Evolutionary conservation across 2,888 invertebrate species (phyloP).

Genomic region (Nomada goodeniana): DNA sequence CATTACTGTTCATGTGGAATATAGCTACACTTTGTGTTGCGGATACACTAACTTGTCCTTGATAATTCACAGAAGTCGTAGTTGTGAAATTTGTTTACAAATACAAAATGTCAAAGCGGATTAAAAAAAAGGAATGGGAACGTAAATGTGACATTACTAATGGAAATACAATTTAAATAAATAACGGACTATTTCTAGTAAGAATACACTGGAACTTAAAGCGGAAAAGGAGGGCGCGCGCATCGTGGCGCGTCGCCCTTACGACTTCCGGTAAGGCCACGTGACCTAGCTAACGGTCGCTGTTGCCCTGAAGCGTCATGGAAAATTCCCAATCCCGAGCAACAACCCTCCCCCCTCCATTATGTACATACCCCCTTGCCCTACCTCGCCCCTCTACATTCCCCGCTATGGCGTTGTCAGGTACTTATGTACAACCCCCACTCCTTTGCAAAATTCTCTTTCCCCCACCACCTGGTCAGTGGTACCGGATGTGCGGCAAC

Average conservation of each 20-base stretch:
- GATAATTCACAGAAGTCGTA: conserved; percentile 4
- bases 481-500: conserved; percentile 83
- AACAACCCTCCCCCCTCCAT: conserved; percentile 59
- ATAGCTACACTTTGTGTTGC: neutral
- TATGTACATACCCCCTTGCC: conserved; percentile 65
- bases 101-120: neutral
- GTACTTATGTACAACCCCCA: conserved; percentile 75
- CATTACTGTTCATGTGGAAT: neutral
- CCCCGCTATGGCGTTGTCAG: conserved; percentile 61
- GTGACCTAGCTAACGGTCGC: conserved; percentile 72
- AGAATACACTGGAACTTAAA: conserved; percentile 5
- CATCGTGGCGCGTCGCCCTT: conserved; percentile 63
- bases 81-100: conserved; percentile 21
- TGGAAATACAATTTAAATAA: neutral
- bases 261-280: conserved; percentile 66
- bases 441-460: conserved; percentile 67
- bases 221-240: conserved; percentile 66
- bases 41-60: conserved; percentile 26
- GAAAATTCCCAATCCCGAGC: conserved; percentile 81
- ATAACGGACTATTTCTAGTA: neutral
- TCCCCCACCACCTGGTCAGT: conserved; percentile 73
- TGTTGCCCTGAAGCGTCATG: conserved; percentile 74
- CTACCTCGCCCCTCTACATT: conserved; percentile 33
- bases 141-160: neutral
- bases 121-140: neutral